These are phyloP conservation scores for Caenorhabditis sinica DNA, from an alignment of 2,888 invertebrate genomes.

Conservation along the genomic window DNA sequence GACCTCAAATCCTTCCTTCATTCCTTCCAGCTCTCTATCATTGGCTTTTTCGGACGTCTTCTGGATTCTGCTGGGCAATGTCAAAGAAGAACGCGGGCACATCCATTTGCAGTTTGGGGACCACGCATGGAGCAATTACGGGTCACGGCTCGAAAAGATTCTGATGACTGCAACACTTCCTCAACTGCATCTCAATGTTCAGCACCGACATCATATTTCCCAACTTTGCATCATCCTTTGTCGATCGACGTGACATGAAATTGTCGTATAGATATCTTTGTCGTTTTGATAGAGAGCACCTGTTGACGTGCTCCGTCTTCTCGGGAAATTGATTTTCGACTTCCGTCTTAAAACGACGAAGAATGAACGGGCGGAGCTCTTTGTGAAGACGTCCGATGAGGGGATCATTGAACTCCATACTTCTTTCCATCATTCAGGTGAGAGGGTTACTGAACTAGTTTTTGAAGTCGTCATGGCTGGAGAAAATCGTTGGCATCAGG, in stretches of 20 bases:
- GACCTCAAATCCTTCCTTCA: conserved; percentile 35
- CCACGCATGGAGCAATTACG: conserved; percentile 92
- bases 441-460: conserved; percentile 98
- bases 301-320: conserved; percentile 95
- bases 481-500: conserved; percentile 97
- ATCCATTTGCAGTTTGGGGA: conserved; percentile 51
- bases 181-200: conserved; percentile 96
- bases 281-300: conserved; percentile 95
- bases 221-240: conserved; percentile 93
- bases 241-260: conserved; percentile 98
- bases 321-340: conserved; percentile 98
- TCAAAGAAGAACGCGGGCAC: conserved; percentile 71
- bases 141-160: conserved; percentile 98
- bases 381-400: conserved; percentile 93
- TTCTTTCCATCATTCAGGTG: conserved; percentile 96
- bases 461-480: conserved; percentile 94
- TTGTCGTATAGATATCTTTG: conserved; percentile 98
- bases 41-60: conserved; percentile 57
- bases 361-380: conserved; percentile 92
- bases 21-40: conserved; percentile 70
- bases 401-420: conserved; percentile 92
- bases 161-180: conserved; percentile 96
- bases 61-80: conserved; percentile 54
- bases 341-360: conserved; percentile 93
- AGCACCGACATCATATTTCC: conserved; percentile 97